Base-by-base conservation (phyloP, 1,140 invertebrate genomes). In the Dolichoris vasculosae region DNA sequence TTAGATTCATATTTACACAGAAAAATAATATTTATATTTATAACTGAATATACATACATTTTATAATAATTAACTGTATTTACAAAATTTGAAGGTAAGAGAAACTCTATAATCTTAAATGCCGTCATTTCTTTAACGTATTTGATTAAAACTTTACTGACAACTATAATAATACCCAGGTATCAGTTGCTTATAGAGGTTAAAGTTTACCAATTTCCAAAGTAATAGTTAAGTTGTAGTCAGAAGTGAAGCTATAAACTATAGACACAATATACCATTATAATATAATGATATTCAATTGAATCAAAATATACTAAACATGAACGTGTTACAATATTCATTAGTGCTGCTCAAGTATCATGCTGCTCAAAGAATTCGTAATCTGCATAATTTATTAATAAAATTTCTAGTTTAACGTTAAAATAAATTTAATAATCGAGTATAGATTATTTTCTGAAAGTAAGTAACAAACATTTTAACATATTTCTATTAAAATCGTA, bases 161-260 rank as follows among this genome's bases (percentile, higher is more conserved):
- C 69, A 76, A 82, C 84, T 63, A n/a, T 55, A 81, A 85, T 85
- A 86, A 67, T 76, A 32, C 48, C 55, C 59, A 82, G 55, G 59
- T 86, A 79, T 86, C 84, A 75, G 51, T 86, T 77, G 71, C 67
- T 43, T 71, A 55, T 86, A 86, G 82, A 77, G 43, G 59, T 73
- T 40, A 69, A 86, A 86, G 55, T 86, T 86, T 78, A 86, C 82
- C 55, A 69, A 82, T 86, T 78, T 38, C 63, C 80, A 40, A 78
- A 82, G 80, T 86, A 85, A 82, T 82, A 64, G 64, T 80, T 73
- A 38, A 17, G 30, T 51, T 67, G 9, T 38, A 59, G 51, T 23
- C 35, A 32, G 51, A 26, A 77, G 32, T 32, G 2, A 73, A 32
- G 30, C 73, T 26, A 32, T 48, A n/a, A 51, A 17, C 38, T 32